These are phyloP conservation scores for Listronotus bonariensis DNA, from an alignment of 1,140 invertebrate genomes.

Conservation along the genomic window DNA sequence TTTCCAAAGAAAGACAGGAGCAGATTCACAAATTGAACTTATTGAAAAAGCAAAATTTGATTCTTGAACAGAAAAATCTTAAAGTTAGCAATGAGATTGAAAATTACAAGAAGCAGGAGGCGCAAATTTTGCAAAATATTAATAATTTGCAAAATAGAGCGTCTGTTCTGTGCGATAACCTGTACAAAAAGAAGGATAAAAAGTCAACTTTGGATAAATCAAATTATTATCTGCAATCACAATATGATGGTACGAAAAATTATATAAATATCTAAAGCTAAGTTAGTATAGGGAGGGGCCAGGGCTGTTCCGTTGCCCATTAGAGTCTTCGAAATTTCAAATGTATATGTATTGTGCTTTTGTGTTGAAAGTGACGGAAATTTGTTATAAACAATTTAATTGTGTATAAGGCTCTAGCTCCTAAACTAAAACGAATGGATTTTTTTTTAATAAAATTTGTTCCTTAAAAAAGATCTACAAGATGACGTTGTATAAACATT, in stretches of 20 bases:
- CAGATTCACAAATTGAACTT: constrained; percentile 69
- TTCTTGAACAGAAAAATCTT: constrained; percentile 75
- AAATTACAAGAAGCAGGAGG: constrained; percentile 61
- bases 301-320: too few relatives aligned
- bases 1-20: constrained; percentile 68
- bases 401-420: too few relatives aligned
- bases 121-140: constrained; percentile 63
- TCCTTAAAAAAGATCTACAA: too few relatives aligned
- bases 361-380: too few relatives aligned
- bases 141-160: constrained; percentile 64
- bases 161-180: constrained; percentile 62
- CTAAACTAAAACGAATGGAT: too few relatives aligned
- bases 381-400: too few relatives aligned
- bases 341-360: too few relatives aligned
- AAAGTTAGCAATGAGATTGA: constrained; percentile 69
- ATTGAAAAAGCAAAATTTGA: constrained; percentile 72
- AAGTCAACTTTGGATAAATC: constrained; percentile 65
- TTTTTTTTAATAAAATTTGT: too few relatives aligned
- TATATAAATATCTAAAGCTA: too few relatives aligned
- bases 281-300: too few relatives aligned
- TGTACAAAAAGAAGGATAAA: constrained; percentile 63
- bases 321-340: too few relatives aligned
- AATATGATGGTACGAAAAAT: constrained; percentile 58
- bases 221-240: constrained; percentile 61
- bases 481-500: too few relatives aligned